Evolutionary conservation across 2,797 vertebrate genomes (phyloP).

Genomic region (Sebastes dallii): DNA sequence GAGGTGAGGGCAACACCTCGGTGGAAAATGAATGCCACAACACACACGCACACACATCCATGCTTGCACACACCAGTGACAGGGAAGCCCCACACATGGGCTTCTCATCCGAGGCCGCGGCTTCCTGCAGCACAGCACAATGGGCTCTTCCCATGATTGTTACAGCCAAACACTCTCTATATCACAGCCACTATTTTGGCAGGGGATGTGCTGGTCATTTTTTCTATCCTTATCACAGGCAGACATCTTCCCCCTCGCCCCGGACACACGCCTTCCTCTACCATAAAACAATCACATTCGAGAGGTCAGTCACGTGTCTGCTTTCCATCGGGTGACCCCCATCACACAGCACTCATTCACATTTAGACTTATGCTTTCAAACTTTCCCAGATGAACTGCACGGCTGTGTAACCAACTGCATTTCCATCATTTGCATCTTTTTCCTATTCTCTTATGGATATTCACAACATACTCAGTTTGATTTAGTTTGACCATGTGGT

Average conservation of each 20-base stretch:
- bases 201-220: conserved; percentile 71
- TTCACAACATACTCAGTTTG: neutral
- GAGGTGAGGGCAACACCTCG: conserved; percentile 40
- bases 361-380: conserved; percentile 15
- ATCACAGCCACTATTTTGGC: conserved; percentile 72
- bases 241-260: conserved; percentile 76
- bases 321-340: conserved; percentile 38
- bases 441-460: conserved; percentile 7
- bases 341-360: conserved; percentile 22
- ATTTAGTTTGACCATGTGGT: conserved; percentile 8
- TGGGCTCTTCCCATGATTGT: conserved; percentile 85
- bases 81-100: conserved; percentile 62
- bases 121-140: conserved; percentile 79
- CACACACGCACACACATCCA: neutral
- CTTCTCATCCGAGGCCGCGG: conserved; percentile 68
- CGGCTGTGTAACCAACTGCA: neutral
- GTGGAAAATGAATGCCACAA: conserved; percentile 39
- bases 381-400: neutral
- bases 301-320: conserved; percentile 56
- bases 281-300: conserved; percentile 44
- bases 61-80: conserved; percentile 16
- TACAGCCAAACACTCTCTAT: conserved; percentile 48
- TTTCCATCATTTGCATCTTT: conserved; percentile 16
- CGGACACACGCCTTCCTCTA: conserved; percentile 68
- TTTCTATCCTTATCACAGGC: conserved; percentile 79